phyloP scores from a whole-genome alignment of 92 coral and sea anemone species.

The Meandrina meandrites region DNA sequence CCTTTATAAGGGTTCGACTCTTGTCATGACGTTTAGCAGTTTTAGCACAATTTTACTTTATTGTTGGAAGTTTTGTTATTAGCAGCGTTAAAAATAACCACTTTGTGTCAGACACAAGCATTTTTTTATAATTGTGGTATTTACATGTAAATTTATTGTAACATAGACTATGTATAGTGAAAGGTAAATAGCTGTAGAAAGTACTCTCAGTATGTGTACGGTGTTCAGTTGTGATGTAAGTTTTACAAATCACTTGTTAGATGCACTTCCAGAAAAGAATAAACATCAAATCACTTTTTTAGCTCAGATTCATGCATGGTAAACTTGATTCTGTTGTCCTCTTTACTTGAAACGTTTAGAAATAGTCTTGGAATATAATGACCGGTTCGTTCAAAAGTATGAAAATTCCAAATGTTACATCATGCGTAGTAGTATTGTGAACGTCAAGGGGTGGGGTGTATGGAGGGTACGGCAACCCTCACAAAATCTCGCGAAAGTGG shows the following conservation, averaged over 20 bases:
- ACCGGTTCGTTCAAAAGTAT: neutral
- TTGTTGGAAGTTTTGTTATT: neutral
- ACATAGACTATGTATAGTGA: neutral
- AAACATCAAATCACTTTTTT: neutral
- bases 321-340: neutral
- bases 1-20: too few relatives aligned
- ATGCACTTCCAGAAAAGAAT: neutral
- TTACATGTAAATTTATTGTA: neutral
- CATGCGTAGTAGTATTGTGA: neutral
- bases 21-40: neutral
- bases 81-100: neutral
- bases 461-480: neutral
- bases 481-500: neutral
- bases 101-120: neutral
- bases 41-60: neutral
- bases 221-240: neutral
- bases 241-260: neutral
- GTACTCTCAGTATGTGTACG: neutral
- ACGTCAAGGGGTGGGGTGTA: too few relatives aligned
- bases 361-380: neutral
- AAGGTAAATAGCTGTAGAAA: neutral
- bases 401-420: neutral
- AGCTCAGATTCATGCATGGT: neutral
- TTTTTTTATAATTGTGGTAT: neutral
- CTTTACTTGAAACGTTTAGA: neutral